Base-by-base conservation (phyloP, 2,797 vertebrate species). In the Spinibarbus caldwelli region DNA sequence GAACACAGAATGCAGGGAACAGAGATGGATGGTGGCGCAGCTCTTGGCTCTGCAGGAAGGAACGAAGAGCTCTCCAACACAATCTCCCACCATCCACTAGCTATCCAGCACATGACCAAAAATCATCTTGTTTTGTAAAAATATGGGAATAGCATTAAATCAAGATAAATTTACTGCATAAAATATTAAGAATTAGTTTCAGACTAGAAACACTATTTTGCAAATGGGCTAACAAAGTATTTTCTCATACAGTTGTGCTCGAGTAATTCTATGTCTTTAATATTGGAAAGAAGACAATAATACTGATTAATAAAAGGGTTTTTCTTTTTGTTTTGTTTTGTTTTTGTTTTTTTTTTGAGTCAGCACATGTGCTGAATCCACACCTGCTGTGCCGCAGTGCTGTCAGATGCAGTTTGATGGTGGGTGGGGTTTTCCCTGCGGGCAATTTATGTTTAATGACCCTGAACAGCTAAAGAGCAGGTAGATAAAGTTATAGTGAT, bases 401-500 rank as follows among this genome's bases (percentile, higher is more conserved):
- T 41, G 34, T 83, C 45, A 76, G n/a, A 77, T 83, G 57, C 36
- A 26, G 43, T 83, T 66, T 76, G 71, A 47, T 76, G 43, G 71
- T 83, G 71, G 82, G 82, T 66, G 82, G 9, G 54, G 59, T 77
- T 67, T 83, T 67, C n/a, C 45, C 72, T 54, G 31, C n/a, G 3
- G 71, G 34, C 59, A 76, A 76, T 83, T 83, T 67, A 73, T 76
- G 82, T 67, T 83, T 83, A 83, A 83, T 83, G 82, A 83, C 82
- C 82, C 82, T 34, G 34, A 66, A 83, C 57, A 83, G 71, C 71
- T 83, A 26, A 83, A 83, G 59, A 77, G 72, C 59, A 83, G 59
- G 34, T 83, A 83, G 59, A 67, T 67, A 29, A 41, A 67, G 54
- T 41, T 75, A 71, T 75, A 38, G 82, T 67, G 47, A 83, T 83